Evolutionary conservation across 2,113 vertebrate species (phyloP).

Genomic region (Ploceus nigricollis): DNA sequence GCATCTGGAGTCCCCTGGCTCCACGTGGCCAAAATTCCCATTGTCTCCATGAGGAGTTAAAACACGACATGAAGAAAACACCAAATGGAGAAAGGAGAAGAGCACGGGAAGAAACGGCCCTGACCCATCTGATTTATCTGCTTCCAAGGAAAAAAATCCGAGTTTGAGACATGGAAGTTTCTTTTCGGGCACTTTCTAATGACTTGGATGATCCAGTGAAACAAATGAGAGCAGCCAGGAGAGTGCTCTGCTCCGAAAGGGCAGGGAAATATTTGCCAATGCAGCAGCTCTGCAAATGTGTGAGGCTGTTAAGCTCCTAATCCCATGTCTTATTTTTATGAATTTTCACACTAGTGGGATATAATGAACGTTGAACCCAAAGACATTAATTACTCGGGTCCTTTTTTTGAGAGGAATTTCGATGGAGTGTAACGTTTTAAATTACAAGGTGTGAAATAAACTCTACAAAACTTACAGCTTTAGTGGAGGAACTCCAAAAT

Average conservation of each 20-base stretch:
- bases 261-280: slow-evolving; percentile 6
- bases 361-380: slow-evolving; percentile 47
- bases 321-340: slow-evolving; percentile 44
- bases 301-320: slow-evolving; percentile 57
- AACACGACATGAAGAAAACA: neutral
- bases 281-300: slow-evolving; percentile 43
- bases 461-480: slow-evolving; percentile 58
- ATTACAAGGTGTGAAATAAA: slow-evolving; percentile 66
- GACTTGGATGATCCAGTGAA: neutral
- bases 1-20: neutral
- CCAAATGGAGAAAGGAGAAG: neutral
- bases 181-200: neutral
- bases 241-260: neutral
- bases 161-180: neutral
- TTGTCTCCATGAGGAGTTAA: neutral
- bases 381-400: slow-evolving; percentile 51
- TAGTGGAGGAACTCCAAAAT: slow-evolving; percentile 59
- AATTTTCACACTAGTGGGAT: slow-evolving; percentile 59
- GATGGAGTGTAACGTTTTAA: slow-evolving; percentile 59
- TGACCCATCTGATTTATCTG: neutral
- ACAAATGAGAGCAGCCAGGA: neutral
- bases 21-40: neutral
- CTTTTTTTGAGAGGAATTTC: slow-evolving; percentile 60
- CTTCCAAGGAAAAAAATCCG: neutral
- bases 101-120: neutral